A percentile compares a stretch with the other conserved stretches of the same genome.
These are phyloP conservation scores for Oreochromis tanganicae DNA, from an alignment of 2,113 vertebrate genomes.

Conservation along the genomic window DNA sequence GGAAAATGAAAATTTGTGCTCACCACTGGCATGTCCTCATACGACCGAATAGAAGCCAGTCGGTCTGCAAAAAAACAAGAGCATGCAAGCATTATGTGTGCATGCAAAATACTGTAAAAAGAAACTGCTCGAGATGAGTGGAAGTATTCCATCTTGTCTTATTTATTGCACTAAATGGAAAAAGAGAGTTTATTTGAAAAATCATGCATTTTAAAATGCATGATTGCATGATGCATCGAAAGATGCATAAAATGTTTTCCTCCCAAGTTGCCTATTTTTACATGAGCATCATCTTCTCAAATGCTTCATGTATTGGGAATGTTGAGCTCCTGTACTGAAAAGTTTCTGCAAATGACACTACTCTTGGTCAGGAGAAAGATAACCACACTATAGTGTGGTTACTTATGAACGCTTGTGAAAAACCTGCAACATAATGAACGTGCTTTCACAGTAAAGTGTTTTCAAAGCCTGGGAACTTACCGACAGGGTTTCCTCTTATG, in stretches of 20 bases:
- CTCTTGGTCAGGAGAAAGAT: background rate
- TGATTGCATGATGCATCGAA: too few relatives aligned
- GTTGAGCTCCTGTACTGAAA: background rate
- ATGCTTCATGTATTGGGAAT: background rate
- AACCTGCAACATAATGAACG: background rate
- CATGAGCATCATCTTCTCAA: background rate
- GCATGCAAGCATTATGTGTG: background rate
- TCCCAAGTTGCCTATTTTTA: background rate
- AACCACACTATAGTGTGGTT: background rate
- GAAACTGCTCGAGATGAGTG: background rate
- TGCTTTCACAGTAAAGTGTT: background rate
- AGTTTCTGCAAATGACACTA: background rate
- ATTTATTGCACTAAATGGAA: background rate
- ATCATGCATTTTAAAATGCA: background rate
- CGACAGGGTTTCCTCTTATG: constrained; percentile 75
- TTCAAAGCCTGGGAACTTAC: constrained; percentile 55
- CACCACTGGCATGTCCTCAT: constrained; percentile 82
- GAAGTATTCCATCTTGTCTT: background rate
- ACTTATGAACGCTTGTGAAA: background rate
- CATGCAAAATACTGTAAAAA: background rate
- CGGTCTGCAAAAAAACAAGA: constrained; percentile 68
- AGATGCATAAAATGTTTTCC: background rate
- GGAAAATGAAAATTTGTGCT: constrained; percentile 51
- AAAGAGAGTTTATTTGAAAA: background rate
- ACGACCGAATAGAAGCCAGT: constrained; percentile 76